Evolutionary conservation across 1,140 invertebrate genomes (phyloP), one percentile per base, ranked within the genome.

Genomic region (Plectus sambesii): DNA sequence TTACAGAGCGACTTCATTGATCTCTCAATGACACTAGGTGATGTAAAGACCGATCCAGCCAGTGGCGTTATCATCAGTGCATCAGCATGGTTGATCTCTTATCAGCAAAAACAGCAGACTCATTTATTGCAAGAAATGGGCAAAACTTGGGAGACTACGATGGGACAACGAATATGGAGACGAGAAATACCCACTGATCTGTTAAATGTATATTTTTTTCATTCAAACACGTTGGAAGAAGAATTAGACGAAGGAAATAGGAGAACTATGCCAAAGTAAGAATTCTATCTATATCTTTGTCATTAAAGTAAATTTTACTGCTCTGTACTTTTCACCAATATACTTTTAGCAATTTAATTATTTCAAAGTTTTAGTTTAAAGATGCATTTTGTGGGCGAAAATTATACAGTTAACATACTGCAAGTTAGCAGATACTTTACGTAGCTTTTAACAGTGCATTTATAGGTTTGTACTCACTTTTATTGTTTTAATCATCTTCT

Each of bases 401-500:
- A n/a, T n/a, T n/a, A n/a, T n/a, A n/a, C n/a, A n/a, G n/a, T n/a
- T n/a, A n/a, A n/a, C n/a, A n/a, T n/a, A n/a, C n/a, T n/a, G n/a
- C n/a, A n/a, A n/a, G n/a, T n/a, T n/a, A n/a, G n/a, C n/a, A n/a
- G n/a, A n/a, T n/a, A n/a, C n/a, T n/a, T n/a, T n/a, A n/a, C n/a
- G n/a, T n/a, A n/a, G n/a, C n/a, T n/a, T n/a, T n/a, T n/a, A n/a
- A n/a, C n/a, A n/a, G n/a, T n/a, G n/a, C n/a, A n/a, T n/a, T n/a
- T n/a, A n/a, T n/a, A 60, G 59, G 49, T 63, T 63, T 39, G 49
- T 54, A 0, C 38, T 63, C 5, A 63, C 61, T 17, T 66, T 63
- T 45, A 36, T 42, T 4, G 51, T 63, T 24, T 44, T 63, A 0
- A 52, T 62, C 17, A 19, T 56, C 6, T 66, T 63, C 29, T 60